Evolutionary conservation across 1,140 invertebrate species (phyloP), one percentile per base, ranked within the genome.

Genomic region (Reticulitermes speratus): DNA sequence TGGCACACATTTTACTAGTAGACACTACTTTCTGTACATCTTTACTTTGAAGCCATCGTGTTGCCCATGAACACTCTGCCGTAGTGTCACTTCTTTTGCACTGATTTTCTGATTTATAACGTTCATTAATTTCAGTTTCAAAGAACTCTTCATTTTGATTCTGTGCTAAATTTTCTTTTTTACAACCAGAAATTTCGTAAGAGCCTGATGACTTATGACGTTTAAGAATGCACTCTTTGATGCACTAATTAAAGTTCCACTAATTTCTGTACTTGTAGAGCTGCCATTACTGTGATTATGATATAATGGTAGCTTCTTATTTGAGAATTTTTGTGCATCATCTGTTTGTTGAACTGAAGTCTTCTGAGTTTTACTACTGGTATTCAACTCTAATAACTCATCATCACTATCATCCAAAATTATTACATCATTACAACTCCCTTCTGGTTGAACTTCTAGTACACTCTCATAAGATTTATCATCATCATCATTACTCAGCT

Each of bases 11-110:
- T 82, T 87, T 88, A 83, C 88, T 89, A 7, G 88, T 88, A 23
- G 88, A 87, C 23, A 89, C 87, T 38, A 89, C 87, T 55, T 88
- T 87, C 86, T 89, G 87, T 6, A 89, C 88, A 86, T 88, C 87
- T 86, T 89, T 87, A 69, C 88, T 89, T 83, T 89, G 84, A 14
- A 88, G 86, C 87, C 88, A 89, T 30, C 89, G 84, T 87, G 88
- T 84, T 48, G 85, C 84, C 89, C 89, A 89, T 8, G 84, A 84
- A 38, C 59, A 52, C 16, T 25, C 48, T 32, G 21, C 44, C 6
- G 30, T 38, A 38, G 14, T 55, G 14, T 84, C 84, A 48, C n/a
- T 65, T n/a, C 23, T 52, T 48, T 38, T 19, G 23, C 11, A 38
- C 14, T 52, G 23, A 25, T 16, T 19, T 25, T 30, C 65, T 55